Evolutionary conservation across 2,113 vertebrate genomes (phyloP).

Genomic region (Cyprinodon tularosa): DNA sequence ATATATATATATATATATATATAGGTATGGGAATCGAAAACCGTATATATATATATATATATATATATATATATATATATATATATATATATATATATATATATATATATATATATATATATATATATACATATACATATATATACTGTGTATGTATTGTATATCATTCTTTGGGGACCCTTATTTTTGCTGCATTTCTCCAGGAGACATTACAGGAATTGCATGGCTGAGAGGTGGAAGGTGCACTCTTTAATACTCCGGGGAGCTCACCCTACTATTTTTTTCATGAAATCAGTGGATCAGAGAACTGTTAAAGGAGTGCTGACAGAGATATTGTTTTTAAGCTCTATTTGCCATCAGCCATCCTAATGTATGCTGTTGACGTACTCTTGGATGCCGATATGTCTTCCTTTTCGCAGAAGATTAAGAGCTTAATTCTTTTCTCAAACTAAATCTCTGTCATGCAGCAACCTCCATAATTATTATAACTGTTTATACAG

Average conservation of each 20-base stretch:
- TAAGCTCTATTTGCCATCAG: conserved; percentile 16
- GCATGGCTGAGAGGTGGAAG: neutral
- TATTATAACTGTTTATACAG: neutral
- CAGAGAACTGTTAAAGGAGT: conserved; percentile 49
- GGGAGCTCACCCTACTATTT: conserved; percentile 32
- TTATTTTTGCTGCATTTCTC: neutral
- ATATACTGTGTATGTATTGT: no score
- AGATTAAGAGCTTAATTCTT: neutral
- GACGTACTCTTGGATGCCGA: neutral
- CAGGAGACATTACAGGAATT: neutral
- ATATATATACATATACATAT: no score
- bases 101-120: no score
- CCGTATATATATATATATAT: no score
- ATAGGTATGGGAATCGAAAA: no score
- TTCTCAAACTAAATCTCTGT: neutral
- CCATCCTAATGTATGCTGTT: neutral
- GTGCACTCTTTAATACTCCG: conserved; percentile 25
- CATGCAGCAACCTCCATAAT: neutral
- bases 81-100: no score
- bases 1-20: no score
- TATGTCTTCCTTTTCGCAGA: neutral
- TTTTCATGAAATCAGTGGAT: conserved; percentile 63
- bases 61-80: no score
- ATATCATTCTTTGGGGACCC: neutral
- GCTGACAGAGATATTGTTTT: conserved; percentile 48